These are phyloP conservation scores for Erebia palarica DNA, from an alignment of 2,888 invertebrate species.

Conservation along the genomic window DNA sequence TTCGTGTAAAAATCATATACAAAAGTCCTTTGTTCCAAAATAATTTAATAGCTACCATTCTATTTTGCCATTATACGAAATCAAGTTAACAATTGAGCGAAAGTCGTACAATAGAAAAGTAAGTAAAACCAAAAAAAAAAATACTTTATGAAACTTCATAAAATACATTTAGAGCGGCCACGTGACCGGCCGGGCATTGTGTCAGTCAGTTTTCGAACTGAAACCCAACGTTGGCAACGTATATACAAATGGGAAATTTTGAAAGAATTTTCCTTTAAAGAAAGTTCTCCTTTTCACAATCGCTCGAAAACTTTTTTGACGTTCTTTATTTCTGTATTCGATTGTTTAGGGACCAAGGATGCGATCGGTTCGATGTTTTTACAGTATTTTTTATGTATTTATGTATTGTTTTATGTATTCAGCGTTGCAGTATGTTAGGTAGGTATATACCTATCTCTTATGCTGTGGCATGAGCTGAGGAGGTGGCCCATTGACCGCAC, in stretches of 20 bases:
- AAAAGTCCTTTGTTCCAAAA: neutral
- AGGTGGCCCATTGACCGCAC: too few relatives aligned
- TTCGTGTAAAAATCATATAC: neutral
- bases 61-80: neutral
- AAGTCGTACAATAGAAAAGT: neutral
- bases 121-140: constrained; percentile 10
- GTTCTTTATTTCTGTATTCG: neutral
- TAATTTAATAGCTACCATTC: neutral
- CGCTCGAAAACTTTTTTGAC: neutral
- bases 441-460: too few relatives aligned
- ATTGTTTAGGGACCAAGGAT: neutral
- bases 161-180: neutral
- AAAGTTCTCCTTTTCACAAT: neutral
- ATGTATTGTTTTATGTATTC: too few relatives aligned
- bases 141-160: neutral
- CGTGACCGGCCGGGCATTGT: neutral
- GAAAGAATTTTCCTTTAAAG: neutral
- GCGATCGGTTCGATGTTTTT: neutral
- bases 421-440: too few relatives aligned
- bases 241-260: neutral
- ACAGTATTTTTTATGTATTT: neutral
- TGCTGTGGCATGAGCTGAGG: too few relatives aligned
- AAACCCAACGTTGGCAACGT: neutral
- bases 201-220: neutral
- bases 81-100: neutral